A percentile compares a stretch with the other conserved stretches of the same genome.
Conservation (phyloP, 1,140 invertebrate species). For the Triops longicaudatus region DNA sequence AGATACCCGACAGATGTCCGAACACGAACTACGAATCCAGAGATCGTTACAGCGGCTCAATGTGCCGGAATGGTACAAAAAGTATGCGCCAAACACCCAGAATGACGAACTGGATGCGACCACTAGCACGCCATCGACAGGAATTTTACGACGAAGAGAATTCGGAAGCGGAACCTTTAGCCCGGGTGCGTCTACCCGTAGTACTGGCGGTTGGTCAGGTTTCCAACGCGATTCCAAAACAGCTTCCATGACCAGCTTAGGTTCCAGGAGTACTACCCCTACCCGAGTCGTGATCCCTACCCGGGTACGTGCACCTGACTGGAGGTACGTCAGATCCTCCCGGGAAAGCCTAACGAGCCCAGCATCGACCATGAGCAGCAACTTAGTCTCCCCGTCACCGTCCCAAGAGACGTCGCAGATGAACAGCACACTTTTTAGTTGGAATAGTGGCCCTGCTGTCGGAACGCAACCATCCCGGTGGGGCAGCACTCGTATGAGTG, state of each 20-base stretch:
- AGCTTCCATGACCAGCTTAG: constrained; percentile 32
- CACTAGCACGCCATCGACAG: constrained; percentile 38
- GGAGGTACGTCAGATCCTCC: constrained; percentile 27
- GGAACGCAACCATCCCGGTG: constrained; percentile 56
- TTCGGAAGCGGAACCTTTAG: constrained; percentile 24
- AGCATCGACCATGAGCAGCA: constrained; percentile 20
- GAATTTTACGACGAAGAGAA: constrained; percentile 29
- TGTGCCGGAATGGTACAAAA: constrained; percentile 91
- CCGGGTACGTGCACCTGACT: constrained; percentile 28
- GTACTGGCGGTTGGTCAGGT: constrained; percentile 32
- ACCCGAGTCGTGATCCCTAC: constrained; percentile 33
- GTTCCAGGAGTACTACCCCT: constrained; percentile 30
- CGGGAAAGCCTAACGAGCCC: constrained; percentile 27
- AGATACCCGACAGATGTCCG: constrained; percentile 63
- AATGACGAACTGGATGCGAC: constrained; percentile 35
- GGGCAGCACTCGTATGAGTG: constrained; percentile 51
- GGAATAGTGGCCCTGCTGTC: constrained; percentile 35
- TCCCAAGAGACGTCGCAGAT: constrained; percentile 27
- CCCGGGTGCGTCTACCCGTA: not conserved
- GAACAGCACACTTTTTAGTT: constrained; percentile 29
- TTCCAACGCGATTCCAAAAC: constrained; percentile 31
- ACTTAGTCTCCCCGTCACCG: constrained; percentile 28
- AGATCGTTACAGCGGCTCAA: constrained; percentile 84
- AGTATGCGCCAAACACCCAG: constrained; percentile 36
- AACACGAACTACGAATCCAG: constrained; percentile 85